These are phyloP conservation scores for Schrankia costaestrigalis DNA, from an alignment of 2,888 invertebrate species.

Conservation along the genomic window DNA sequence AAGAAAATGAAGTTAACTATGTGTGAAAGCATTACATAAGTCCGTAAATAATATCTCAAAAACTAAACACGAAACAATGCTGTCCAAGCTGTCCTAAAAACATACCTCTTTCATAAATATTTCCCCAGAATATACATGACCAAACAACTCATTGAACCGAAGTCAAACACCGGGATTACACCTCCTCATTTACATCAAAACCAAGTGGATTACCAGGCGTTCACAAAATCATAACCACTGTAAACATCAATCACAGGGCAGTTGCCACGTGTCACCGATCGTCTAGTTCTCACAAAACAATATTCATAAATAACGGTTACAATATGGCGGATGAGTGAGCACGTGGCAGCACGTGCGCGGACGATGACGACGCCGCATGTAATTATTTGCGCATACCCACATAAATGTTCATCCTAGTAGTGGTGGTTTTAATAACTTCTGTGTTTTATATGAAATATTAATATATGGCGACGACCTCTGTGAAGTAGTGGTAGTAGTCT, in stretches of 20 bases:
- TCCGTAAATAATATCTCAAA: too few species aligned
- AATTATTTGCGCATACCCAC: slow-evolving; percentile 65
- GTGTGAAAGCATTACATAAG: too few species aligned
- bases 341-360: slow-evolving; percentile 54
- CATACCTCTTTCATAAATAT: too few species aligned
- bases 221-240: slow-evolving; percentile 46
- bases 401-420: slow-evolving; percentile 36
- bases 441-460: slow-evolving; percentile 13
- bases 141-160: not conserved
- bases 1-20: too few species aligned
- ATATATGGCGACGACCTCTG: too few species aligned
- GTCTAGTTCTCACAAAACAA: slow-evolving; percentile 54
- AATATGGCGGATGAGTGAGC: slow-evolving; percentile 47
- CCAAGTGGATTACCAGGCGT: slow-evolving; percentile 37
- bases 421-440: slow-evolving; percentile 23
- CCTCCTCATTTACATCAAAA: slow-evolving; percentile 23
- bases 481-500: too few species aligned
- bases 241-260: slow-evolving; percentile 46
- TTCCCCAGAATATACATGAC: slow-evolving; percentile 1
- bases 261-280: slow-evolving; percentile 55
- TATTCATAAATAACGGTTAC: slow-evolving; percentile 77
- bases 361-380: slow-evolving; percentile 52
- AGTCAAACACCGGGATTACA: slow-evolving; percentile 17
- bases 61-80: too few species aligned
- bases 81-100: too few species aligned